phyloP scores from a whole-genome alignment of 2,113 vertebrate genomes.

The Callocephalon fimbriatum region DNA sequence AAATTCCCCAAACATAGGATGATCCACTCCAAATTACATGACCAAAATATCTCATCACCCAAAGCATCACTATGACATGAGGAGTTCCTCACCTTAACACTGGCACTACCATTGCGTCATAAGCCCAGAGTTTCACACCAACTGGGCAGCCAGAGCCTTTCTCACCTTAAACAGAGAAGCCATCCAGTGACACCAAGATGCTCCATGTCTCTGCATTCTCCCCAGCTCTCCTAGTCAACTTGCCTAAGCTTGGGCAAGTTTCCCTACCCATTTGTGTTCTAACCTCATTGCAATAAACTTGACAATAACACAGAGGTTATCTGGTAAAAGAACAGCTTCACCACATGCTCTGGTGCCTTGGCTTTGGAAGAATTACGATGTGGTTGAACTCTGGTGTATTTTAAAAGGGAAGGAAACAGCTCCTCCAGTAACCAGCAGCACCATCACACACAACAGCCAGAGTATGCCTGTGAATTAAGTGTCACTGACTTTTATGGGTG shows the following conservation, averaged over 20 bases:
- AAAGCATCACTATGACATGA: not conserved
- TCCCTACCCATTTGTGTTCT: not conserved
- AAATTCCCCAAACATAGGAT: not conserved
- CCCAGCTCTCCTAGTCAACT: not conserved
- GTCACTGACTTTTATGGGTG: not conserved
- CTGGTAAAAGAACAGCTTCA: not conserved
- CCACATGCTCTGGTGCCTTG: not conserved
- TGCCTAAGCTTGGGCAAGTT: not conserved
- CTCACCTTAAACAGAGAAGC: not conserved
- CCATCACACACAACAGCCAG: not conserved
- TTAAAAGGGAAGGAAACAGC: not conserved
- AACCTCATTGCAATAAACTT: not conserved
- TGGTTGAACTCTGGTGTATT: not conserved
- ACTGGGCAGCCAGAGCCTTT: not conserved
- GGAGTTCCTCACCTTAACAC: not conserved
- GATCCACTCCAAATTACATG: not conserved
- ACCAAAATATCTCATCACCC: not conserved
- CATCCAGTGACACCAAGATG: not conserved
- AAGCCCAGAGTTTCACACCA: not conserved
- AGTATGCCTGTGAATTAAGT: not conserved
- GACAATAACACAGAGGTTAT: not conserved
- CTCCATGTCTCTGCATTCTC: not conserved
- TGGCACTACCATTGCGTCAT: not conserved
- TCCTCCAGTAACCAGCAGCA: not conserved
- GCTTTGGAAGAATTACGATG: not conserved